phyloP scores from a whole-genome alignment of 2,888 invertebrate genomes.

The Pantelozetes paolii region DNA sequence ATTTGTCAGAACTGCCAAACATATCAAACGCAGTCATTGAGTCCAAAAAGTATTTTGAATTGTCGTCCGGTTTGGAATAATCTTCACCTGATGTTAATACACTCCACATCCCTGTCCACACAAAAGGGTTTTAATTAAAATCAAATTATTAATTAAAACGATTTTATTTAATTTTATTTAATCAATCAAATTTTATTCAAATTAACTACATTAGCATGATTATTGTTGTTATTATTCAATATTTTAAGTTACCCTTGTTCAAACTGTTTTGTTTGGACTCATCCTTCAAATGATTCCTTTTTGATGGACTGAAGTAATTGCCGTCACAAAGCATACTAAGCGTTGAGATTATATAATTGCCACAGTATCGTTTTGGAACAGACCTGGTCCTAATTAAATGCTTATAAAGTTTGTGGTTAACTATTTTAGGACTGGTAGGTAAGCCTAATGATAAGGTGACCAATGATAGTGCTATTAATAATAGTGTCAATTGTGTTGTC shows the following conservation, averaged over 20 bases:
- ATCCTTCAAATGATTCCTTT: not conserved
- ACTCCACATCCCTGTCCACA: not conserved
- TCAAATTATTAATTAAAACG: not conserved
- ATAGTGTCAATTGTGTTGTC: not conserved
- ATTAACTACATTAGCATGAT: not conserved
- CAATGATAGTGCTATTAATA: not conserved
- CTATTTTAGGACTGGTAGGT: not conserved
- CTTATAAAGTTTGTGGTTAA: not conserved
- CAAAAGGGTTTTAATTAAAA: not conserved
- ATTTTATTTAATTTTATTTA: not conserved
- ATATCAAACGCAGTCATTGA: not conserved
- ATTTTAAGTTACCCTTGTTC: not conserved
- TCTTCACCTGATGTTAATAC: not conserved
- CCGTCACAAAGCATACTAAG: conserved; percentile 8
- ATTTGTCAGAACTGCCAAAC: not conserved
- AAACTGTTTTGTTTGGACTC: not conserved
- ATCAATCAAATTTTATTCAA: not conserved
- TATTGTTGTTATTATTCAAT: not conserved
- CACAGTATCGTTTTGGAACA: not conserved
- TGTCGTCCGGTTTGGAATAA: not conserved
- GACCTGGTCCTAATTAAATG: not conserved
- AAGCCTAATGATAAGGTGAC: not conserved
- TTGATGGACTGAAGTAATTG: conserved; percentile 13
- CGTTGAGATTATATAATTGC: not conserved
- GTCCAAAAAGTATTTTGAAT: not conserved